These are phyloP conservation scores for Apogon talboti DNA, from an alignment of 2,797 vertebrate genomes.

Conservation along the genomic window DNA sequence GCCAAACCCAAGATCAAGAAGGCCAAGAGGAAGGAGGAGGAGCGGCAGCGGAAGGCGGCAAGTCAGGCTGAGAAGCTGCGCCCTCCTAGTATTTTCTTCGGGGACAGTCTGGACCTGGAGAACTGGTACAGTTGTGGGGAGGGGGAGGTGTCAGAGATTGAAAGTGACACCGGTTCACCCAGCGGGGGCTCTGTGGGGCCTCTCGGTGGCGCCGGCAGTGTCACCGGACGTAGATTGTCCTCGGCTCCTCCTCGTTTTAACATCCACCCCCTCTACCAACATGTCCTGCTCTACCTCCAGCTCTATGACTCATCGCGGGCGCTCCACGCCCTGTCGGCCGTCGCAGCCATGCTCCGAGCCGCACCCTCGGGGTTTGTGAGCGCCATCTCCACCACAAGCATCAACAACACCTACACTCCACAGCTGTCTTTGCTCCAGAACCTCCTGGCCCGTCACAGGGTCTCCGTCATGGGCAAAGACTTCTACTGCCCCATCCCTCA, in stretches of 20 bases:
- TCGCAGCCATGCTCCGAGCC: constrained; percentile 94
- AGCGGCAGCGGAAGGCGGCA: constrained; percentile 87
- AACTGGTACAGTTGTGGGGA: constrained; percentile 99
- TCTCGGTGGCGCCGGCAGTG: constrained; percentile 20
- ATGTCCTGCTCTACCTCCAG: constrained; percentile 96
- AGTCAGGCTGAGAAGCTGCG: constrained; percentile 88
- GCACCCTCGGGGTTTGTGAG: constrained; percentile 94
- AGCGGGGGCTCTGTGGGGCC: constrained; percentile 72
- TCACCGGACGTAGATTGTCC: constrained; percentile 61
- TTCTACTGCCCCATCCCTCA: constrained; percentile 97
- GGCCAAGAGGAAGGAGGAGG: constrained; percentile 90
- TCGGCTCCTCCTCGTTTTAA: constrained; percentile 87
- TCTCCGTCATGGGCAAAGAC: constrained; percentile 98
- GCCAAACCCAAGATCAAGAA: constrained; percentile 96
- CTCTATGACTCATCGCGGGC: constrained; percentile 97
- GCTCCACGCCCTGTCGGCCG: constrained; percentile 92
- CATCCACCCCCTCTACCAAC: constrained; percentile 97
- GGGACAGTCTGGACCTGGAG: constrained; percentile 96
- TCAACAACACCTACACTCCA: constrained; percentile 97
- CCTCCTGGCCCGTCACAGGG: constrained; percentile 93
- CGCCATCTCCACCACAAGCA: constrained; percentile 96
- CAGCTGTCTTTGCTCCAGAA: constrained; percentile 97
- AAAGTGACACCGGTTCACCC: constrained; percentile 95
- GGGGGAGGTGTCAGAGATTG: constrained; percentile 98
- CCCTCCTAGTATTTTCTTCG: constrained; percentile 94